Conservation (phyloP, 2,113 vertebrate genomes). For the Polypterus bichir region DNA sequence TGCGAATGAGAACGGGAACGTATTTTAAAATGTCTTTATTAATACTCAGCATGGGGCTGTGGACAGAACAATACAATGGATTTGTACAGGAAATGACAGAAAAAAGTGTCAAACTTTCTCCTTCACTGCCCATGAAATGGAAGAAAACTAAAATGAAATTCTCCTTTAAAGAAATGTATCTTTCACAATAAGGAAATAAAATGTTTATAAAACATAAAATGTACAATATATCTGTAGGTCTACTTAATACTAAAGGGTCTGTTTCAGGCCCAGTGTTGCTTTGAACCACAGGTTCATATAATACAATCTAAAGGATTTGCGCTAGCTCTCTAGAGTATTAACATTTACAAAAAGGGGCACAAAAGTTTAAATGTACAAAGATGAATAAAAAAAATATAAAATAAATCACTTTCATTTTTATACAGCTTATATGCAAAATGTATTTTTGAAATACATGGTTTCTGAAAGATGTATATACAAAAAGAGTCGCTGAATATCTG, state of each 20-base stretch:
- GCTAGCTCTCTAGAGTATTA: slow-evolving; percentile 64
- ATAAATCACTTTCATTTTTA: slow-evolving; percentile 74
- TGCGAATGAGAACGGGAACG: neutral
- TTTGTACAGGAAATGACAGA: slow-evolving; percentile 70
- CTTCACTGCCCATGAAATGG: slow-evolving; percentile 64
- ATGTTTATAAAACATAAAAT: slow-evolving; percentile 37
- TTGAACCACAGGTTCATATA: slow-evolving; percentile 51
- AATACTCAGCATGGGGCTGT: slow-evolving; percentile 64
- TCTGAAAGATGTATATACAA: slow-evolving; percentile 81
- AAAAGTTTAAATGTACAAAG: slow-evolving; percentile 73
- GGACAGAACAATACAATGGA: slow-evolving; percentile 70
- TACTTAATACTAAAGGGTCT: slow-evolving; percentile 48
- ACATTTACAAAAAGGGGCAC: slow-evolving; percentile 60
- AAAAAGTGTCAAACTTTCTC: slow-evolving; percentile 65
- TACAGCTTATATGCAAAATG: slow-evolving; percentile 85
- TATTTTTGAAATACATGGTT: slow-evolving; percentile 74
- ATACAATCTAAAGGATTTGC: slow-evolving; percentile 63
- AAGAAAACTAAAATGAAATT: slow-evolving; percentile 57
- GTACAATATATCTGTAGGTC: slow-evolving; percentile 49
- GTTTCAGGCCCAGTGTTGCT: slow-evolving; percentile 39
- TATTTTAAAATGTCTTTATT: slow-evolving; percentile 89
- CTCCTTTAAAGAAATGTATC: slow-evolving; percentile 23
- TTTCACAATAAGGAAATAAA: slow-evolving; percentile 58
- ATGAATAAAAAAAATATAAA: slow-evolving; percentile 80
- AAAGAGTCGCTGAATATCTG: slow-evolving; percentile 38